Conservation (phyloP, 1,140 invertebrate species). For the Venturia canescens region DNA sequence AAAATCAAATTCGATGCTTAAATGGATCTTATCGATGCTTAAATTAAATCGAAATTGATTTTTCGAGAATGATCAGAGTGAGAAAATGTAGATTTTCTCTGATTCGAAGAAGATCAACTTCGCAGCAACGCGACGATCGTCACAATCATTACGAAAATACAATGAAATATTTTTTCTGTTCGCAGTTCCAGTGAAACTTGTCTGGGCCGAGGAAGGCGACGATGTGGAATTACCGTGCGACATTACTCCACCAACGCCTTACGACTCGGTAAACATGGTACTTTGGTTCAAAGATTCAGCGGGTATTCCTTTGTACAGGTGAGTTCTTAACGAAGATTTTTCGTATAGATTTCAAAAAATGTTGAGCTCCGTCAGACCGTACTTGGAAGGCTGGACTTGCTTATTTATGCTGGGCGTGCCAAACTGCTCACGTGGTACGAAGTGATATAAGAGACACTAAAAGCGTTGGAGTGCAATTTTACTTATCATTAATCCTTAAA, state of each 20-base stretch:
- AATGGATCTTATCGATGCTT: too few species aligned
- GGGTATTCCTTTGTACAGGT: conserved; percentile 91
- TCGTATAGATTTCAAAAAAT: background rate
- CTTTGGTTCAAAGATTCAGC: conserved; percentile 91
- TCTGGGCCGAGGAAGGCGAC: conserved; percentile 86
- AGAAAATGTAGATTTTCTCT: too few species aligned
- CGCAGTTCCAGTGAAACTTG: conserved; percentile 81
- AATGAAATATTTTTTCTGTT: conserved; percentile 53
- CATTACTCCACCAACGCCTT: conserved; percentile 83
- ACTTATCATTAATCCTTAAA: too few species aligned
- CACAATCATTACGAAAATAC: background rate
- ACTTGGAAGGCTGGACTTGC: background rate
- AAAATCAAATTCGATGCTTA: too few species aligned
- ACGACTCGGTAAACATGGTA: conserved; percentile 87
- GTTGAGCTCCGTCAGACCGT: background rate
- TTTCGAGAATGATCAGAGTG: too few species aligned
- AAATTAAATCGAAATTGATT: too few species aligned
- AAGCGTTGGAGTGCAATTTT: too few species aligned
- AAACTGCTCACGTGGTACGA: too few species aligned
- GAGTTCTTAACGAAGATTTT: conserved; percentile 65
- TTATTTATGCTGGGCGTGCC: background rate
- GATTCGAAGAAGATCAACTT: too few species aligned
- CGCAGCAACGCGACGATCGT: too few species aligned
- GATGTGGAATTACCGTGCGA: conserved; percentile 89
- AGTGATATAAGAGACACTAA: too few species aligned